A percentile compares a stretch with the other conserved stretches of the same genome.
Conservation (phyloP, 92 coral and sea anemone species). For the Porites evermanni region DNA sequence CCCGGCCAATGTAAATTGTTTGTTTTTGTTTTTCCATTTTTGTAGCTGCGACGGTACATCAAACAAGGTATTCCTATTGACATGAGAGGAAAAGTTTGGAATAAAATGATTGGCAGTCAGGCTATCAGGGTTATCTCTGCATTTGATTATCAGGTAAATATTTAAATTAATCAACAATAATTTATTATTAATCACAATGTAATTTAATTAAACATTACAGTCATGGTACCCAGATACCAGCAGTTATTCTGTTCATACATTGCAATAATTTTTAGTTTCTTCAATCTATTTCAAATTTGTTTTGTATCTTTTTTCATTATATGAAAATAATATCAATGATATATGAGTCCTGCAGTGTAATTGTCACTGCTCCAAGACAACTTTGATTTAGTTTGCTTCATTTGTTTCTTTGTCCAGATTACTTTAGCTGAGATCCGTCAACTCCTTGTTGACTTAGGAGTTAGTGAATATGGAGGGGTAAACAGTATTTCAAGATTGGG, state of each 20-base stretch:
- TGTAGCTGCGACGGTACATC: conserved; percentile 81
- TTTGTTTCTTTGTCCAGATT: conserved; percentile 33
- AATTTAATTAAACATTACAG: too few species aligned
- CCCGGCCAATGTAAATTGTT: background rate
- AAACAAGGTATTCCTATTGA: conserved; percentile 81
- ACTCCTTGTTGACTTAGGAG: conserved; percentile 89
- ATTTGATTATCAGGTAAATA: conserved; percentile 82
- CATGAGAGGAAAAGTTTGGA: conserved; percentile 86
- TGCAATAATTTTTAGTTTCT: too few species aligned
- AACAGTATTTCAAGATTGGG: conserved; percentile 83
- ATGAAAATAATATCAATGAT: too few species aligned
- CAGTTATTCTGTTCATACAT: too few species aligned
- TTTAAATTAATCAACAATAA: too few species aligned
- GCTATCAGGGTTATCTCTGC: conserved; percentile 71
- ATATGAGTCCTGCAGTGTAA: background rate
- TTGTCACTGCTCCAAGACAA: background rate
- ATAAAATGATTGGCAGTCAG: conserved; percentile 76
- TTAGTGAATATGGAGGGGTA: conserved; percentile 91
- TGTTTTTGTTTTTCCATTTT: background rate
- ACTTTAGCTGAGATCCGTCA: conserved; percentile 79
- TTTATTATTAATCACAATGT: too few species aligned
- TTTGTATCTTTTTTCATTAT: too few species aligned
- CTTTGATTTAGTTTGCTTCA: too few species aligned
- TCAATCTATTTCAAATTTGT: too few species aligned
- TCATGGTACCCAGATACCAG: too few species aligned